phyloP scores from a whole-genome alignment of 2,113 vertebrate genomes.

The Cranoglanis bouderius region DNA sequence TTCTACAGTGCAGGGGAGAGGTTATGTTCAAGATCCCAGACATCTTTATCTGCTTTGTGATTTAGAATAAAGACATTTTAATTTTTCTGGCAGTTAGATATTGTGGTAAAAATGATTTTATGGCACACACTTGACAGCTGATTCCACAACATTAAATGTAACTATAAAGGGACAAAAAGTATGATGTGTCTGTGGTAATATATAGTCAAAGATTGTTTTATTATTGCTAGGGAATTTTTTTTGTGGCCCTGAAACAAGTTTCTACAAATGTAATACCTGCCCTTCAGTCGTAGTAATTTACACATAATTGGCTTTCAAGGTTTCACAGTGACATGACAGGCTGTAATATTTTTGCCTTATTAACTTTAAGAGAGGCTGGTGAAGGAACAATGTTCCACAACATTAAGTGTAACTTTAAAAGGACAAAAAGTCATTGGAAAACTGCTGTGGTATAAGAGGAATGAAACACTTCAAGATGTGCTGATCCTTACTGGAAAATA shows the following conservation, averaged over 20 bases:
- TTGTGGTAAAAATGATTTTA: neutral
- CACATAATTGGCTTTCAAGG: neutral
- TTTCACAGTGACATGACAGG: neutral
- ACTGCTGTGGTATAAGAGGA: neutral
- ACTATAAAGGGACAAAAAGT: neutral
- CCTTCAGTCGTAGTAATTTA: neutral
- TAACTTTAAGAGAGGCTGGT: neutral
- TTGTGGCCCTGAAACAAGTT: neutral
- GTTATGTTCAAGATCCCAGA: neutral
- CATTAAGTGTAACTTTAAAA: neutral
- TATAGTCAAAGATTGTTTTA: neutral
- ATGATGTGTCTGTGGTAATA: neutral
- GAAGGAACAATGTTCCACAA: neutral
- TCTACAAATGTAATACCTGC: neutral
- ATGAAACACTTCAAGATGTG: neutral
- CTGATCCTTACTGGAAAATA: neutral
- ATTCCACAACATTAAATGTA: neutral
- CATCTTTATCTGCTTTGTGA: neutral
- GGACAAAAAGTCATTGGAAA: neutral
- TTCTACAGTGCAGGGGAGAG: neutral
- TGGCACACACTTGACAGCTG: neutral
- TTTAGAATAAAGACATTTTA: neutral
- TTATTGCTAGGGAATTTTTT: neutral
- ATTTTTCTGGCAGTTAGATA: neutral
- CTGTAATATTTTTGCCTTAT: neutral